Evolutionary conservation across 2,888 invertebrate genomes (phyloP), one percentile per base, ranked within the genome.

Genomic region (Sussaba pulchella): DNA sequence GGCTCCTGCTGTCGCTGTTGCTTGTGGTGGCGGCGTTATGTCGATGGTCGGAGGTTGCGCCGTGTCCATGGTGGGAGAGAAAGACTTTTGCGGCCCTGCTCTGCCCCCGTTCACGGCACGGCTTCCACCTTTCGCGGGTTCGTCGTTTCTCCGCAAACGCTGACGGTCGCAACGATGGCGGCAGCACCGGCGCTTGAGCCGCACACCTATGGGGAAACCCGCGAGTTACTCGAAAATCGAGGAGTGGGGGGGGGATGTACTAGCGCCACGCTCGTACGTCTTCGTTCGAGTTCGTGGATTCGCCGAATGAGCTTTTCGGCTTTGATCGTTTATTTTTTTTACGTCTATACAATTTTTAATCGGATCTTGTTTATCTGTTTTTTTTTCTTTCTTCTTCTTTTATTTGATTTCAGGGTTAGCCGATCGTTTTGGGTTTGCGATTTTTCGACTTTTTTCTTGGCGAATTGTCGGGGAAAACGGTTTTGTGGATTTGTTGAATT

Each of bases 261-360:
- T 54, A 69, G 67, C 75, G 66, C 77, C 78, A 74, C 74, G 75
- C 71, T 69, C 67, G 67, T 69, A 17, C 67, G 63, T 73, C 52
- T 72, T 69, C 67, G 59, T 61, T 36, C 50, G 52, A n/a, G 14
- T 36, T 57, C 41, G 70, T n/a, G 36, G 4, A 66, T 54, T 57
- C 17, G 12, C 63, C 59, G 57, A 61, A 24, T 63, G 64, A 61
- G 31, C 59, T 54, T 59, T 31, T 31, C 31, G 2, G 4, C 31
- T 31, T 31, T 31, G 4, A 5, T 73, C 50, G 67, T 71, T 77
- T 67, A 54, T 78, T 66, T 54, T 72, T 72, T 76, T 57, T 52
- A 45, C 67, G 74, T 69, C 74, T 75, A 72, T 75, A 47, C 52
- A 31, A 74, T 73, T 57, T 54, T 69, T n/a, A n/a, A 31, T 45